Conservation (phyloP, 2,888 invertebrate genomes). For the Ypsolopha sequella region DNA sequence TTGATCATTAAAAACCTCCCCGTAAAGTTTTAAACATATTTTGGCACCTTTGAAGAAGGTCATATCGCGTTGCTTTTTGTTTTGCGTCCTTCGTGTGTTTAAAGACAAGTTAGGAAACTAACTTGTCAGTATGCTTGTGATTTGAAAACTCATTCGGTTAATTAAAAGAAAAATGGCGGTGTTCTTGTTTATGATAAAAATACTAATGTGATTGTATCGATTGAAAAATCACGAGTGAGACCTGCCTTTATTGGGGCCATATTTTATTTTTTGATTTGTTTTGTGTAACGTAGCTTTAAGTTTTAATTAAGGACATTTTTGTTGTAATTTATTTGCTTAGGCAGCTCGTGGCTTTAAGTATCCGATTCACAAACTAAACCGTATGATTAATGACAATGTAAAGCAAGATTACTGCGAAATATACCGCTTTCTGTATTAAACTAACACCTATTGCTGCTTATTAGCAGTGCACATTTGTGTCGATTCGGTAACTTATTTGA, state of each 20-base stretch:
- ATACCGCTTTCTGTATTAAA: no score
- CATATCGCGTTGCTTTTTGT: no score
- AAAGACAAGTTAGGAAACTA: background rate
- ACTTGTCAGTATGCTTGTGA: background rate
- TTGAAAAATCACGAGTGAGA: slow-evolving; percentile 7
- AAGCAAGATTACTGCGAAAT: no score
- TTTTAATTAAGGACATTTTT: slow-evolving; percentile 4
- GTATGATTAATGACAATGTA: no score
- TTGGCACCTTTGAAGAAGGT: no score
- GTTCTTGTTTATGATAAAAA: background rate
- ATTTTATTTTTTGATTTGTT: slow-evolving; percentile 15
- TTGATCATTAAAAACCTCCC: no score
- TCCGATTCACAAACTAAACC: no score
- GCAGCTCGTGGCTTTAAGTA: no score
- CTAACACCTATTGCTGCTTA: no score
- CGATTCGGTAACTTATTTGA: no score
- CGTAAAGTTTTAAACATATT: no score
- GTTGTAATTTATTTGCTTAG: background rate
- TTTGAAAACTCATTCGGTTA: background rate
- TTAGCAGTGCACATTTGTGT: no score
- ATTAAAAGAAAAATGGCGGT: background rate
- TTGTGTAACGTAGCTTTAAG: slow-evolving; percentile 5
- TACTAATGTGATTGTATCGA: background rate
- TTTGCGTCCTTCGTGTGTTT: background rate
- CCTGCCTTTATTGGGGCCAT: slow-evolving; percentile 23